These are phyloP conservation scores for Nothura maculosa DNA, from an alignment of 2,797 vertebrate genomes.

Conservation along the genomic window DNA sequence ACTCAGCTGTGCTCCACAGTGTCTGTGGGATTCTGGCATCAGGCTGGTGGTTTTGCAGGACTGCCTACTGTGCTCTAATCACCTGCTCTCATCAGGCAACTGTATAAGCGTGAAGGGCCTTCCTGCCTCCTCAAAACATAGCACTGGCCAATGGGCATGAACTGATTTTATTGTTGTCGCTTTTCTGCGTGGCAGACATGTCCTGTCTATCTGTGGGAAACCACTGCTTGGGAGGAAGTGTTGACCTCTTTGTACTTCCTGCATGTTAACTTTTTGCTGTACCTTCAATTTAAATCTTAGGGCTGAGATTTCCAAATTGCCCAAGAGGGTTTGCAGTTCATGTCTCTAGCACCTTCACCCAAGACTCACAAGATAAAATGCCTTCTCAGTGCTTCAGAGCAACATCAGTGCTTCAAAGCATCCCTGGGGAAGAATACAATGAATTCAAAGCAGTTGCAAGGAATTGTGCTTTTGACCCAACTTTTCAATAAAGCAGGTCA, in stretches of 20 bases:
- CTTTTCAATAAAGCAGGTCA: neutral
- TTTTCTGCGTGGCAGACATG: constrained; percentile 2
- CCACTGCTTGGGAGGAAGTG: constrained; percentile 5
- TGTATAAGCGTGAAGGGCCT: constrained; percentile 20
- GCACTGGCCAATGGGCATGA: neutral
- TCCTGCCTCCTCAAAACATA: constrained; percentile 59
- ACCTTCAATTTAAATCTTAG: neutral
- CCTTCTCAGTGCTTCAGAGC: neutral
- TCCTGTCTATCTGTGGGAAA: constrained; percentile 53
- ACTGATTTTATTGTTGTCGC: neutral
- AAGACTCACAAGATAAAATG: neutral
- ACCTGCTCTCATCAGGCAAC: constrained; percentile 13
- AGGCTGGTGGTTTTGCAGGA: constrained; percentile 5
- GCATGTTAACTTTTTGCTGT: neutral
- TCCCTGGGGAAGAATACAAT: neutral
- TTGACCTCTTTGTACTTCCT: neutral
- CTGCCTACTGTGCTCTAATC: constrained; percentile 37
- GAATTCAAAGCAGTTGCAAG: neutral
- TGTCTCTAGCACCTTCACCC: fast-evolving
- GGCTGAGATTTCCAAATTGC: neutral
- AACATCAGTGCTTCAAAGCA: fast-evolving
- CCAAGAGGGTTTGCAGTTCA: neutral
- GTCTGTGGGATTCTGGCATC: constrained; percentile 45
- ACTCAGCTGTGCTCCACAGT: constrained; percentile 31
- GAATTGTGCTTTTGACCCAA: neutral